Percentiles rank a stretch among this genome's conserved stretches.
phyloP scores from a whole-genome alignment of 2,113 vertebrate species.

The Glaucidium brasilianum region DNA sequence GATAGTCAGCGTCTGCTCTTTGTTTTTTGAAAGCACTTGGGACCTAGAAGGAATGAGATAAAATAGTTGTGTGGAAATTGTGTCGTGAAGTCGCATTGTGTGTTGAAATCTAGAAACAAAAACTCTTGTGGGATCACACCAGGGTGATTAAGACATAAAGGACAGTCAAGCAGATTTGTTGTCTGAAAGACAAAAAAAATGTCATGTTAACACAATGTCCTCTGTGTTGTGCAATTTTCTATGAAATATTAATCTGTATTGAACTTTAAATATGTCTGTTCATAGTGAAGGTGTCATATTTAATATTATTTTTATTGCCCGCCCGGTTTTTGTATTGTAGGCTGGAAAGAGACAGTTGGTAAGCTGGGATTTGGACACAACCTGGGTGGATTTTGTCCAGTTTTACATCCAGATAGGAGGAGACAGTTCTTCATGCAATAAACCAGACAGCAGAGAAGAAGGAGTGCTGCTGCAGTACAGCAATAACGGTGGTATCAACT shows the following conservation, averaged over 20 bases:
- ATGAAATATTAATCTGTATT: background rate
- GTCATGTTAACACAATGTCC: background rate
- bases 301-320: background rate
- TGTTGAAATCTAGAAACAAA: background rate
- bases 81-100: background rate
- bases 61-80: background rate
- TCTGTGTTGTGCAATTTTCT: background rate
- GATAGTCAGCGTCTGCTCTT: background rate
- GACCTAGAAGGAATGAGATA: background rate
- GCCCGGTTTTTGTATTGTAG: slow-evolving; percentile 60
- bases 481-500: slow-evolving; percentile 93
- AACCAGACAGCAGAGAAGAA: slow-evolving; percentile 93
- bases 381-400: slow-evolving; percentile 98
- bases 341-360: slow-evolving; percentile 91
- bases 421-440: slow-evolving; percentile 88
- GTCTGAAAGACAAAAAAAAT: background rate
- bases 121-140: background rate
- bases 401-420: slow-evolving; percentile 97
- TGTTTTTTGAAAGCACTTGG: background rate
- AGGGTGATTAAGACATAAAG: background rate
- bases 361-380: slow-evolving; percentile 95
- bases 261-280: background rate
- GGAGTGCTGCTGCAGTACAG: slow-evolving; percentile 95
- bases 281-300: background rate
- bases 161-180: background rate